These are phyloP conservation scores for Melanostigma gelatinosum DNA, from an alignment of 2,113 vertebrate species.

Conservation along the genomic window DNA sequence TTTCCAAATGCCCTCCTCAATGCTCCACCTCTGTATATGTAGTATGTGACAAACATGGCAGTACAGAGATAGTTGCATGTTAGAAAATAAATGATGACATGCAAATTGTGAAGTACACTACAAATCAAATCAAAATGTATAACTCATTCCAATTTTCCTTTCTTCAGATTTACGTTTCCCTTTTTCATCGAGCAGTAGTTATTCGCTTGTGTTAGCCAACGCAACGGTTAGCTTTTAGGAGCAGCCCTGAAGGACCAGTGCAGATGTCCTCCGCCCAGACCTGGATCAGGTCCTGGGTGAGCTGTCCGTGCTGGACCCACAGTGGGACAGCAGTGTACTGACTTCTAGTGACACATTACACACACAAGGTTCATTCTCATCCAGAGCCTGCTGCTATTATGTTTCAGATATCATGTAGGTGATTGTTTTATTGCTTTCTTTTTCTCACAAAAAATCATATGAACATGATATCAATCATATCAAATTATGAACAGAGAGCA, in stretches of 20 bases:
- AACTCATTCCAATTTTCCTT: not conserved
- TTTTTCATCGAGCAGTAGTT: not conserved
- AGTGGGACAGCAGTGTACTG: no score
- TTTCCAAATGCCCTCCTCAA: not conserved
- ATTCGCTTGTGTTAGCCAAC: not conserved
- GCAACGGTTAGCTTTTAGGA: not conserved
- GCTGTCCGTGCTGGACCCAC: no score
- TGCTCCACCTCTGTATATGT: not conserved
- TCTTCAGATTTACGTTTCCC: not conserved
- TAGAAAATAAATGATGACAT: not conserved
- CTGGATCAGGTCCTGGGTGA: no score
- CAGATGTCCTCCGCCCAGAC: not conserved
- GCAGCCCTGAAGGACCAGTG: not conserved
- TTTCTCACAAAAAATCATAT: no score
- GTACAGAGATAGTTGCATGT: not conserved
- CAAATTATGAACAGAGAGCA: no score
- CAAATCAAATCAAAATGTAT: not conserved
- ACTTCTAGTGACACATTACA: no score
- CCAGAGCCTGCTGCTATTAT: no score
- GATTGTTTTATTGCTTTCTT: no score
- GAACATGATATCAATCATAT: no score
- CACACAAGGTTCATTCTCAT: no score
- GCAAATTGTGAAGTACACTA: not conserved
- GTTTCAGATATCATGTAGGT: no score
- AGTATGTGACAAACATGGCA: not conserved